These are phyloP conservation scores for Cabera pusaria DNA, from an alignment of 2,888 invertebrate species.

Conservation along the genomic window DNA sequence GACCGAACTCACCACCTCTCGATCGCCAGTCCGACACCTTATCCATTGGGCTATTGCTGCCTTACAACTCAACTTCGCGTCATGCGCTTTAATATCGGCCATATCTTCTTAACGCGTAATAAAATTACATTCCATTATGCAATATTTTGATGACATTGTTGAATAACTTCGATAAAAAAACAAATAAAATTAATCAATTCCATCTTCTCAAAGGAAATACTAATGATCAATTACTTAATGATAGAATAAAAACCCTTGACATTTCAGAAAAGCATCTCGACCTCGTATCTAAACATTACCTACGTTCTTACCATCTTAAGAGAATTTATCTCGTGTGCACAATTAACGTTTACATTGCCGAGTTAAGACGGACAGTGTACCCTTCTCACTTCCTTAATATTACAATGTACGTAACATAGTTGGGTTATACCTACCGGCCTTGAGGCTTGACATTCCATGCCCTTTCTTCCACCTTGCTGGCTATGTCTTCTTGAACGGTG, in stretches of 20 bases:
- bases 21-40: too few species aligned
- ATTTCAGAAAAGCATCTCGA: conserved; percentile 59
- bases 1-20: too few species aligned
- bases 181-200: too few species aligned
- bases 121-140: too few species aligned
- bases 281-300: conserved; percentile 55
- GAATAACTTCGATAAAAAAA: too few species aligned
- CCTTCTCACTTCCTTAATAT: conserved; percentile 38
- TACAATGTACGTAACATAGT: conserved; percentile 37
- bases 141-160: too few species aligned
- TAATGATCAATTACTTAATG: too few species aligned
- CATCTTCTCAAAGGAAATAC: too few species aligned
- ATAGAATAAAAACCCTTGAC: conserved; percentile 67
- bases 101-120: too few species aligned
- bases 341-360: conserved; percentile 52
- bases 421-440: conserved; percentile 62
- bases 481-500: conserved; percentile 73
- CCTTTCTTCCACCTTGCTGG: conserved; percentile 79
- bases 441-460: conserved; percentile 72
- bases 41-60: too few species aligned
- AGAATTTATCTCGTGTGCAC: conserved; percentile 39
- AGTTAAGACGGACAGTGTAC: conserved; percentile 37
- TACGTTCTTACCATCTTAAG: conserved; percentile 59
- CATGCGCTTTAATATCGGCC: too few species aligned
- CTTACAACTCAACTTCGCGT: too few species aligned